Evolutionary conservation across 2,113 vertebrate genomes (phyloP), one percentile per base, ranked within the genome.

Genomic region (Ailuropoda melanoleuca): DNA sequence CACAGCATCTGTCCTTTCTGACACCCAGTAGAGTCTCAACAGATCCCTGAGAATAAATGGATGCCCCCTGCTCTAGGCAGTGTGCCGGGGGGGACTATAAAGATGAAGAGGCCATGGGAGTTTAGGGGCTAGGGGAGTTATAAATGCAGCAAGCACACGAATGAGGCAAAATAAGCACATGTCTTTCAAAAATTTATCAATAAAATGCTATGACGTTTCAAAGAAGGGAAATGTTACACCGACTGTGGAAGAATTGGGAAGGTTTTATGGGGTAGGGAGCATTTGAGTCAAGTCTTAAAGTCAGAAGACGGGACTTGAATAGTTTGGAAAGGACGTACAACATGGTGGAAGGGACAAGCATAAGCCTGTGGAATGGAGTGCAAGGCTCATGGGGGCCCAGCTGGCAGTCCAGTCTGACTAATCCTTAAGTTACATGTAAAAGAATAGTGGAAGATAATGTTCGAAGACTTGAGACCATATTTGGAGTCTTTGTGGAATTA

Each of bases 181-280:
- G 4, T n/a, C 75, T 78, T 78, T 34, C 29, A 53, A 39, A 64
- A 48, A 70, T 19, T 62, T 19, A n/a, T n/a, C 17, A 43, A 2
- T 26, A 85, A 88, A 88, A 91, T 75, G 8, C 82, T 64, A 1
- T 48, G 17, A 64, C 6, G 77, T 83, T 90, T 94, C 81, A 97
- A 43, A 29, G 60, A 88, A 72, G 53, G 78, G 43, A 86, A 80
- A 18, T 64, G 13, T 84, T 56, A 31, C 10, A 15, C 80, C 50
- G 0, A 29, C 24, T 92, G 75, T 83, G 83, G 23, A 83, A 95
- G 74, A 68, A 26, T 62, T 50, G 21, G 50, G 24, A 46, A 82
- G 39, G 34, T 87, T 96, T 70, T 70, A 31, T 26, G 58, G 66
- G 66, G 24, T 19, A 17, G 37, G 70, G 64, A 75, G 3, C 21